Evolutionary conservation across 2,797 vertebrate genomes (phyloP).

Genomic region (Oreochromis mossambicus): DNA sequence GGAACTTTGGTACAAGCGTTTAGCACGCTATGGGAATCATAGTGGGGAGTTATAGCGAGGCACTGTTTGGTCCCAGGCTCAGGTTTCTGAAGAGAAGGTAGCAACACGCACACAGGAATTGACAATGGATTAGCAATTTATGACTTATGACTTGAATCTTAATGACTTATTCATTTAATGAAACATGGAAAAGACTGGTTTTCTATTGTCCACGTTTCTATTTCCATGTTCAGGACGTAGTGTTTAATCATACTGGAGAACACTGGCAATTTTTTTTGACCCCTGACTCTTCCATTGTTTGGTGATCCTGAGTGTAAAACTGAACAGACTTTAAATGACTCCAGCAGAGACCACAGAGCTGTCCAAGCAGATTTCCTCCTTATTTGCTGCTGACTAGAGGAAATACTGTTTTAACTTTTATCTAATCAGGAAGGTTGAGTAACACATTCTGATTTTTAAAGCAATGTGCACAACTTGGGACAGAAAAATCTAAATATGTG

Average conservation of each 20-base stretch:
- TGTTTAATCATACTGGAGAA: slow-evolving; percentile 30
- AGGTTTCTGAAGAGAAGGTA: slow-evolving; percentile 1
- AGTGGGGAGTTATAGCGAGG: neutral
- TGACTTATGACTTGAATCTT: neutral
- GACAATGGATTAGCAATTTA: neutral
- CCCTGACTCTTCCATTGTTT: slow-evolving; percentile 61
- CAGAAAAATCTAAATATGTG: slow-evolving; percentile 2
- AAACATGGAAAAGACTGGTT: neutral
- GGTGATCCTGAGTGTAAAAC: slow-evolving; percentile 44
- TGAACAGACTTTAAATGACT: slow-evolving; percentile 40
- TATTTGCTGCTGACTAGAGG: slow-evolving; percentile 41
- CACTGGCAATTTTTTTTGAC: slow-evolving; percentile 29
- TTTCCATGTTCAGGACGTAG: slow-evolving; percentile 4
- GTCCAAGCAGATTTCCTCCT: slow-evolving; percentile 55
- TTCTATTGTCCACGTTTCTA: neutral
- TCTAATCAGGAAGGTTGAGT: slow-evolving; percentile 51
- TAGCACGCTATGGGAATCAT: slow-evolving; percentile 80
- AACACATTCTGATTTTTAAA: slow-evolving; percentile 21
- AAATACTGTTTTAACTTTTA: slow-evolving; percentile 48
- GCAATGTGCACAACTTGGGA: neutral
- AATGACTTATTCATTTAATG: neutral
- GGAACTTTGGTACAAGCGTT: slow-evolving; percentile 76
- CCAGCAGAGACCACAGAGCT: slow-evolving; percentile 24
- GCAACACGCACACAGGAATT: neutral
- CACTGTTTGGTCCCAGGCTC: slow-evolving; percentile 15